A percentile compares a stretch with the other conserved stretches of the same genome.
Evolutionary conservation across 2,888 invertebrate genomes (phyloP).

Genomic region (Hetaerina titia): DNA sequence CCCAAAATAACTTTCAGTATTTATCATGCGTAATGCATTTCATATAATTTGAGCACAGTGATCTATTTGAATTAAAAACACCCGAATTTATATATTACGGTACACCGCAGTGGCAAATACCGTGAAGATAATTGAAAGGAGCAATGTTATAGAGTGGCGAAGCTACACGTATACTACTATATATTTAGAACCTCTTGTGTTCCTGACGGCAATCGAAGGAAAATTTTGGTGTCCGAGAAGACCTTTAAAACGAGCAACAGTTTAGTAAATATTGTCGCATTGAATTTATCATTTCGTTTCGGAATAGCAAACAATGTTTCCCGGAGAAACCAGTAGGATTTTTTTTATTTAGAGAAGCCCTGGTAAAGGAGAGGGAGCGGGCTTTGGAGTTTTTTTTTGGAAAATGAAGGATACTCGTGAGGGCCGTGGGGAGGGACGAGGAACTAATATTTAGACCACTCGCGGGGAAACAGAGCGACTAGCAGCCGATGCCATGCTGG

Average conservation of each 20-base stretch:
- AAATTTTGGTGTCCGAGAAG: no score
- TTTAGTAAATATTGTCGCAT: not conserved
- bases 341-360: not conserved
- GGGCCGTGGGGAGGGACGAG: not conserved
- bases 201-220: no score
- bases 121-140: no score
- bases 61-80: no score
- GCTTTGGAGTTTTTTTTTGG: not conserved
- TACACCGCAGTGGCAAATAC: no score
- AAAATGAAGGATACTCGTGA: not conserved
- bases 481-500: not conserved
- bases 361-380: not conserved
- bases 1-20: no score
- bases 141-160: no score
- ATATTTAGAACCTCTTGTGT: no score
- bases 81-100: no score
- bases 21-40: no score
- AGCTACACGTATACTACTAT: no score
- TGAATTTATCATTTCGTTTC: not conserved
- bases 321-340: not conserved
- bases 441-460: not conserved
- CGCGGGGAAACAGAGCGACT: not conserved
- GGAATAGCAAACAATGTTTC: not conserved
- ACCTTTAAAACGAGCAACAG: not conserved
- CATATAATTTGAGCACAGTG: no score